phyloP scores from a whole-genome alignment of 2,113 vertebrate genomes.

The Myotis brandtii region DNA sequence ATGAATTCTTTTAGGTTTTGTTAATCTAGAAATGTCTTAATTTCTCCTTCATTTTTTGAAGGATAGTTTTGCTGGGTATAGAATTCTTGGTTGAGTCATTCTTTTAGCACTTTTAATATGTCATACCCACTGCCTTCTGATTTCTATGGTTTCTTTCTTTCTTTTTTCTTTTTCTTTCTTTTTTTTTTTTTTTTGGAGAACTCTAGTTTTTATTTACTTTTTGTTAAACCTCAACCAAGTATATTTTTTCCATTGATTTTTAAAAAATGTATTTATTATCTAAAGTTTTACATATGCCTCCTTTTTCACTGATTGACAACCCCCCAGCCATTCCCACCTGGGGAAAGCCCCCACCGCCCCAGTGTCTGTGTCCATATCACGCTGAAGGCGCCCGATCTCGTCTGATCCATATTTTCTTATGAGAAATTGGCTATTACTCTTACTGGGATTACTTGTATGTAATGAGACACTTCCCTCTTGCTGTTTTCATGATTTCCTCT shows the following conservation, averaged over 20 bases:
- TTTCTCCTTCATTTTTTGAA: slow-evolving; percentile 3
- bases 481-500: not conserved
- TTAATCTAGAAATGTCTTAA: not conserved
- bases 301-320: too few species aligned
- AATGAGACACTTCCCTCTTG: not conserved
- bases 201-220: too few species aligned
- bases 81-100: slow-evolving; percentile 4
- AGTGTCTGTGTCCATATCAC: too few species aligned
- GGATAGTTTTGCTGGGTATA: not conserved
- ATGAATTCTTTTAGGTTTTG: not conserved
- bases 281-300: too few species aligned
- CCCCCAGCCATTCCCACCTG: too few species aligned
- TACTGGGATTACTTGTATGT: not conserved
- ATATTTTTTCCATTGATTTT: too few species aligned
- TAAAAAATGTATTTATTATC: too few species aligned
- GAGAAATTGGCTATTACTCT: not conserved
- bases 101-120: not conserved
- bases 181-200: too few species aligned
- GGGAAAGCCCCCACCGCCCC: too few species aligned
- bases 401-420: not conserved
- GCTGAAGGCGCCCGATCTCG: too few species aligned
- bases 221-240: too few species aligned
- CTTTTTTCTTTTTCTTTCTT: too few species aligned
- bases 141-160: not conserved
- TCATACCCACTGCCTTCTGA: not conserved